Percentiles rank a stretch among this genome's conserved stretches.
These are phyloP conservation scores for Drosophila littoralis DNA, from an alignment of 1,140 invertebrate species.

Conservation along the genomic window DNA sequence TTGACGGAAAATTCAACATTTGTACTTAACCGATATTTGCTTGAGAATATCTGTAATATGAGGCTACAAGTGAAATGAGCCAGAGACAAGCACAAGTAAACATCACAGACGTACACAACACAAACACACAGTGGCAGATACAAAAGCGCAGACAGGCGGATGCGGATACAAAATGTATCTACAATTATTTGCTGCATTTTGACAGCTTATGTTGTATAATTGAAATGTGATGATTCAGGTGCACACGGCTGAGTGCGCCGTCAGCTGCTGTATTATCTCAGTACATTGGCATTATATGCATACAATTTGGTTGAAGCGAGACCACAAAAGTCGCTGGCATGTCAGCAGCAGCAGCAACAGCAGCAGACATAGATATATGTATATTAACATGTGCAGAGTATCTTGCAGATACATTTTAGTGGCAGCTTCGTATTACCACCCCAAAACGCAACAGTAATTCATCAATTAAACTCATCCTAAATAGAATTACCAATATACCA, in stretches of 20 bases:
- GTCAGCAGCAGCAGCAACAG: slow-evolving; percentile 17
- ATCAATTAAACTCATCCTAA: slow-evolving; percentile 71
- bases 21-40: slow-evolving; percentile 28
- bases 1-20: slow-evolving; percentile 4
- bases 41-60: slow-evolving; percentile 5
- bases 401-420: slow-evolving; percentile 32
- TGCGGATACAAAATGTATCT: slow-evolving; percentile 23
- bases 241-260: slow-evolving; percentile 47
- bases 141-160: neutral
- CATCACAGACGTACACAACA: neutral
- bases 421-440: slow-evolving; percentile 6
- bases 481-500: slow-evolving; percentile 61
- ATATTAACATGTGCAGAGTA: neutral
- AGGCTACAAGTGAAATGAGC: slow-evolving; percentile 2
- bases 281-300: slow-evolving; percentile 9
- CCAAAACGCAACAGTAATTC: slow-evolving; percentile 67
- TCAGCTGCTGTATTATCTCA: slow-evolving; percentile 52
- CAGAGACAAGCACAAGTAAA: slow-evolving; percentile 13
- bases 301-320: slow-evolving; percentile 27
- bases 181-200: slow-evolving; percentile 58
- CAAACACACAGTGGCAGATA: neutral
- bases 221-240: slow-evolving; percentile 72
- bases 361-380: neutral
- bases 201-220: slow-evolving; percentile 58
- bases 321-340: slow-evolving; percentile 51